Evolutionary conservation across 2,113 vertebrate genomes (phyloP).

Genomic region (Formicarius rufipectus): DNA sequence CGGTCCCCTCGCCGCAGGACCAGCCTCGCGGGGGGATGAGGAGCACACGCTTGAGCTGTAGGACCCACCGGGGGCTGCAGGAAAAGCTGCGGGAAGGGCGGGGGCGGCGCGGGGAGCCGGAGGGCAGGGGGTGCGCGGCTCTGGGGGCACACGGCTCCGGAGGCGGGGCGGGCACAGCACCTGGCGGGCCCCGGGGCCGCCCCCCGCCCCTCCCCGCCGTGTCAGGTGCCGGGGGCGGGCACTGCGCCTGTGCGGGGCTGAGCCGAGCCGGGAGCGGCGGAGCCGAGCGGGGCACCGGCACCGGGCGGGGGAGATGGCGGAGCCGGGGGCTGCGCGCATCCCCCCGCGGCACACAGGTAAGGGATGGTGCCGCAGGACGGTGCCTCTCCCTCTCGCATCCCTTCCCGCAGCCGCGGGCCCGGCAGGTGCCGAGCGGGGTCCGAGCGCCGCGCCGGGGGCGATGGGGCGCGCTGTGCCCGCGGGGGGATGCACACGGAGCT

Average conservation of each 20-base stretch:
- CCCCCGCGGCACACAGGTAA: constrained; percentile 64
- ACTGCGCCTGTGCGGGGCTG: no score
- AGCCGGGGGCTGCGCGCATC: constrained; percentile 22
- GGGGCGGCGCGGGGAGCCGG: background rate
- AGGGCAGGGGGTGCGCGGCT: accelerated
- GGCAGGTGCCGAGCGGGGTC: background rate
- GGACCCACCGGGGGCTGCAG: no score
- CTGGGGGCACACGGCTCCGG: no score
- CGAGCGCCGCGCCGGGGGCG: no score
- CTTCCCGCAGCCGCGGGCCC: background rate
- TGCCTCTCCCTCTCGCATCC: no score
- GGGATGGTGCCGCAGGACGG: no score
- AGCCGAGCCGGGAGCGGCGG: background rate
- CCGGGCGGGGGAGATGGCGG: constrained; percentile 34
- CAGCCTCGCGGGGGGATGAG: no score
- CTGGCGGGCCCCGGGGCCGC: background rate
- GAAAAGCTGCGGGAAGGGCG: background rate
- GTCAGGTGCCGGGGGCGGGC: no score
- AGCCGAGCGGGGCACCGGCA: background rate
- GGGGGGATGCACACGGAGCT: background rate
- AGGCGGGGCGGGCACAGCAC: background rate
- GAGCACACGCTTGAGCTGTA: accelerated
- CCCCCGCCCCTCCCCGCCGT: no score
- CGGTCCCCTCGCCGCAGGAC: accelerated
- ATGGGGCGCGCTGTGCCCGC: no score